A percentile compares a stretch with the other conserved stretches of the same genome.
Conservation (phyloP, 2,888 invertebrate species). For the Euclidia mi region DNA sequence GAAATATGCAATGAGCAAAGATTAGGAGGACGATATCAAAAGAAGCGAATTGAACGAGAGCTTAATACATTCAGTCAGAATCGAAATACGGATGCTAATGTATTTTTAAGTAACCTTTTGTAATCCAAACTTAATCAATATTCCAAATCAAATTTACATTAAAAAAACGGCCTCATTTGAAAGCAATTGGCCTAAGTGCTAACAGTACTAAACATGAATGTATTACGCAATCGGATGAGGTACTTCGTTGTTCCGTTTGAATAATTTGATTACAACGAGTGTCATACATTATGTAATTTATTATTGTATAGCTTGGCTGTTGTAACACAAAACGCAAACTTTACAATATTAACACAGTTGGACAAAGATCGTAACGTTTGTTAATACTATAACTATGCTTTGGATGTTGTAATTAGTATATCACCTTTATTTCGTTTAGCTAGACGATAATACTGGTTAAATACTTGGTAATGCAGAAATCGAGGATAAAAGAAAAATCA, state of each 20-base stretch:
- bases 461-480: too few species aligned
- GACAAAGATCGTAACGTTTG: too few species aligned
- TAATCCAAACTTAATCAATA: slow-evolving; percentile 56
- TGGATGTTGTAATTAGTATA: too few species aligned
- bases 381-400: too few species aligned
- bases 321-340: too few species aligned
- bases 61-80: slow-evolving; percentile 30
- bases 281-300: too few species aligned
- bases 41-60: slow-evolving; percentile 21
- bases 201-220: slow-evolving; percentile 17
- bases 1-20: slow-evolving; percentile 6
- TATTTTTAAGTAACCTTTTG: slow-evolving; percentile 52
- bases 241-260: slow-evolving; percentile 5
- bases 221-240: neutral
- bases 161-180: slow-evolving; percentile 55
- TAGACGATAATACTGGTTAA: too few species aligned
- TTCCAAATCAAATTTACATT: slow-evolving; percentile 62
- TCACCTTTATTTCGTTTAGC: too few species aligned
- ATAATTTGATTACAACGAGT: too few species aligned
- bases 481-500: too few species aligned
- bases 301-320: too few species aligned
- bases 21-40: slow-evolving; percentile 10
- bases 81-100: slow-evolving; percentile 44
- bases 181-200: slow-evolving; percentile 58
- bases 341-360: too few species aligned